These are phyloP conservation scores for Abscondita cerata DNA, from an alignment of 2,888 invertebrate species.

Conservation along the genomic window DNA sequence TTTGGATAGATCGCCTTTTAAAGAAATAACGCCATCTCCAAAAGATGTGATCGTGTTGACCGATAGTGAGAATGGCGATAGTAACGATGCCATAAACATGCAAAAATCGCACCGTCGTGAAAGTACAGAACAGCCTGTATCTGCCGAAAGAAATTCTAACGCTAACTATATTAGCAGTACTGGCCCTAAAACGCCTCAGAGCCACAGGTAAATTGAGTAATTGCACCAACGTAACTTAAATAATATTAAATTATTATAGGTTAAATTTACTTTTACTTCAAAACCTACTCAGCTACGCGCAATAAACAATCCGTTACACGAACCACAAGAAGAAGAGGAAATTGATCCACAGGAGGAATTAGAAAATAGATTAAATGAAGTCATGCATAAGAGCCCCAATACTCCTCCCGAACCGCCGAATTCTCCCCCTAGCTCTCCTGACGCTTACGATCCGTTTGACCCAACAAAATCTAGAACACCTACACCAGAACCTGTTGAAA, in stretches of 20 bases:
- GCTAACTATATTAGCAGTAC: slow-evolving; percentile 54
- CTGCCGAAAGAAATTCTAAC: slow-evolving; percentile 47
- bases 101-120: slow-evolving; percentile 43
- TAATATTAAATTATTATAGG: slow-evolving; percentile 35
- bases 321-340: slow-evolving; percentile 59
- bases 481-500: slow-evolving; percentile 60
- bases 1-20: slow-evolving; percentile 83
- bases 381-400: slow-evolving; percentile 70
- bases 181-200: slow-evolving; percentile 79
- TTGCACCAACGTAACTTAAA: neutral
- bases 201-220: slow-evolving; percentile 61
- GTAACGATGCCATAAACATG: slow-evolving; percentile 36
- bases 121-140: slow-evolving; percentile 46
- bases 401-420: slow-evolving; percentile 74
- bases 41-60: slow-evolving; percentile 82
- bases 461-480: slow-evolving; percentile 83
- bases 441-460: slow-evolving; percentile 91
- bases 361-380: slow-evolving; percentile 44
- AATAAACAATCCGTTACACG: slow-evolving; percentile 68
- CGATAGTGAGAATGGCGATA: slow-evolving; percentile 73
- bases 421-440: slow-evolving; percentile 75
- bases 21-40: slow-evolving; percentile 81
- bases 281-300: slow-evolving; percentile 63
- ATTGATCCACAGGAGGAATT: slow-evolving; percentile 45
- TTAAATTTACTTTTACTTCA: slow-evolving; percentile 67